Percentiles rank a stretch among this genome's conserved stretches.
Evolutionary conservation across 2,113 vertebrate genomes (phyloP).

Genomic region (Hippocampus barbouri): DNA sequence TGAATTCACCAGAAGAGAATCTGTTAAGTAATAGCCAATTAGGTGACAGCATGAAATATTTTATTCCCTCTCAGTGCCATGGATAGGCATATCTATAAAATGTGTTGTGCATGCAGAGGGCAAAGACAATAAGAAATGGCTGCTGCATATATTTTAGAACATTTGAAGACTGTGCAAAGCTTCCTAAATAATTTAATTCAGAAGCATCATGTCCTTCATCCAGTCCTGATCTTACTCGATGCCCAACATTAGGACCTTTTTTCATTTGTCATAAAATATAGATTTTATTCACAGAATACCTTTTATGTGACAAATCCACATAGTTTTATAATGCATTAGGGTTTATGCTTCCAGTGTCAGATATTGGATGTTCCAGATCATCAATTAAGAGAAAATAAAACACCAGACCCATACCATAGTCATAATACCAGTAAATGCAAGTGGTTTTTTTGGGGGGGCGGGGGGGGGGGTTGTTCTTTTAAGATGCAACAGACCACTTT

Average conservation of each 20-base stretch:
- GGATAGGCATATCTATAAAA: background rate
- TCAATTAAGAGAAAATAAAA: too few relatives aligned
- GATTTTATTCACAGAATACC: background rate
- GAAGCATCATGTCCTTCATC: slow-evolving; percentile 1
- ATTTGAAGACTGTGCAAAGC: background rate
- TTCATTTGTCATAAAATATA: too few relatives aligned
- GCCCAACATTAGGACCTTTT: background rate
- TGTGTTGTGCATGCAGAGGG: background rate
- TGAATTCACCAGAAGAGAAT: slow-evolving; percentile 22
- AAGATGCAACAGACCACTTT: too few relatives aligned
- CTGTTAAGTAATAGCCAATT: slow-evolving; percentile 21
- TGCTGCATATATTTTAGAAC: background rate
- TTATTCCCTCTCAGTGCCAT: slow-evolving; percentile 16
- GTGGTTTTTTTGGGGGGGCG: too few relatives aligned
- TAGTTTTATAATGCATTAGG: background rate
- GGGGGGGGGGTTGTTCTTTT: too few relatives aligned
- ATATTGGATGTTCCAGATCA: too few relatives aligned
- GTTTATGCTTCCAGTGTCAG: background rate
- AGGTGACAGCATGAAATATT: slow-evolving; percentile 20
- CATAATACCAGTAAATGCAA: too few relatives aligned
- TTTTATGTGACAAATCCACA: background rate
- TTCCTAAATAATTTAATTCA: background rate
- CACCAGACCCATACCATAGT: too few relatives aligned
- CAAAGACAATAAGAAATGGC: background rate
- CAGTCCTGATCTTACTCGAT: background rate